phyloP scores from a whole-genome alignment of 1,140 invertebrate genomes.

The Archivesica marissinica region DNA sequence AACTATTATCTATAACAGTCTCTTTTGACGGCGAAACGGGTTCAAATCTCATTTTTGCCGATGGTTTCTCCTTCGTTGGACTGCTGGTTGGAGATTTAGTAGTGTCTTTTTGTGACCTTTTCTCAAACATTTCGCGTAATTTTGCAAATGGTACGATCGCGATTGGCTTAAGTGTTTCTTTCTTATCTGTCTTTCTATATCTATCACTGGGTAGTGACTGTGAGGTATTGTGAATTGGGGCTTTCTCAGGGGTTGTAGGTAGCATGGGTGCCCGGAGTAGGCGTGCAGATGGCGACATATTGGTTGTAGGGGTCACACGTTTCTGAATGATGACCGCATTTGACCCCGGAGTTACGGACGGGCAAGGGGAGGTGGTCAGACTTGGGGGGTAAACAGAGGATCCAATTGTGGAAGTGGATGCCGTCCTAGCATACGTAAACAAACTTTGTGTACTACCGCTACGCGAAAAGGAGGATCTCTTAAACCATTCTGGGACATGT shows the following conservation, averaged over 20 bases:
- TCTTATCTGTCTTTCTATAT: slow-evolving; percentile 76
- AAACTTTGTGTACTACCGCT: slow-evolving; percentile 75
- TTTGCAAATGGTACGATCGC: slow-evolving; percentile 80
- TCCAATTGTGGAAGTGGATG: slow-evolving; percentile 74
- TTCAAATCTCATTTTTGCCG: slow-evolving; percentile 27
- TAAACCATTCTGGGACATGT: slow-evolving; percentile 98
- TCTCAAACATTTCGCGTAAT: slow-evolving; percentile 80
- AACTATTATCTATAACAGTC: slow-evolving; percentile 17
- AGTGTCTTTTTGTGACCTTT: slow-evolving; percentile 62
- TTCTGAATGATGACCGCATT: slow-evolving; percentile 78
- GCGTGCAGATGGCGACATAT: slow-evolving; percentile 16
- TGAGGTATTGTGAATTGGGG: slow-evolving; percentile 54
- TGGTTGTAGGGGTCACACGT: slow-evolving; percentile 70
- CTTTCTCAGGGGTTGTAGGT: slow-evolving; percentile 65
- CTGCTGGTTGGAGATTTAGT: slow-evolving; percentile 7
- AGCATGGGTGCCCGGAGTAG: slow-evolving; percentile 66
- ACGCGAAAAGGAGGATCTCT: slow-evolving; percentile 87
- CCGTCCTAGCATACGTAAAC: slow-evolving; percentile 73
- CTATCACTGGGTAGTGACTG: slow-evolving; percentile 76
- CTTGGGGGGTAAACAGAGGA: slow-evolving; percentile 72
- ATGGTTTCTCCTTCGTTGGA: slow-evolving; percentile 52
- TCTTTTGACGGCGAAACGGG: slow-evolving; percentile 6
- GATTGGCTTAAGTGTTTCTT: slow-evolving; percentile 77
- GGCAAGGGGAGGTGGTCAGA: slow-evolving; percentile 76
- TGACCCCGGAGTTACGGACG: slow-evolving; percentile 69